Evolutionary conservation across 2,113 vertebrate genomes (phyloP).

Genomic region (Pseudopipra pipra): DNA sequence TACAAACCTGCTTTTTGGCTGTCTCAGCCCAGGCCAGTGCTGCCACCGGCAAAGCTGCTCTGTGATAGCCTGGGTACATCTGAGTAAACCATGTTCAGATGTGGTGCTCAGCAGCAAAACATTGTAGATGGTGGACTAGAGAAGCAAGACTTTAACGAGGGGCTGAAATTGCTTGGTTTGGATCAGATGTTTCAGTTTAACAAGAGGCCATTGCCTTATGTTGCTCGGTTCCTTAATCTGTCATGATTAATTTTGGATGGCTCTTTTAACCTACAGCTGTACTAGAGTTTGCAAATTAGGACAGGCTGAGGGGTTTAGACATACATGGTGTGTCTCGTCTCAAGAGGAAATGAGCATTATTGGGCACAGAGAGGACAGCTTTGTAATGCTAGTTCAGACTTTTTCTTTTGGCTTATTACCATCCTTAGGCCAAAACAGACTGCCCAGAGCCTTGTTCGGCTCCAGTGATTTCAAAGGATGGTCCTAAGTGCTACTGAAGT

Average conservation of each 20-base stretch:
- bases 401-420: background rate
- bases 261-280: slow-evolving; percentile 20
- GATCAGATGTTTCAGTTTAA: slow-evolving; percentile 4
- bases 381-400: background rate
- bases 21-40: background rate
- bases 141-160: background rate
- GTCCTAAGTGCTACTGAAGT: background rate
- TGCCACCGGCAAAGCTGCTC: background rate
- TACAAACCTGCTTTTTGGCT: background rate
- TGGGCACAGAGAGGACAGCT: background rate
- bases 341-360: background rate
- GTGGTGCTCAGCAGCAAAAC: background rate
- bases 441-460: background rate
- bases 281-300: background rate
- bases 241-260: slow-evolving; percentile 26
- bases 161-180: background rate
- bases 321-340: background rate
- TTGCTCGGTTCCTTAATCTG: background rate
- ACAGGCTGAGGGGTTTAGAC: background rate
- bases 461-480: background rate
- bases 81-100: background rate
- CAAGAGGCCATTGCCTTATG: background rate
- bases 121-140: background rate
- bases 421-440: background rate
- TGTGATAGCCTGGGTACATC: background rate